A percentile compares a stretch with the other conserved stretches of the same genome.
phyloP scores from a whole-genome alignment of 1,140 invertebrate species.

The Antheraea mylitta region DNA sequence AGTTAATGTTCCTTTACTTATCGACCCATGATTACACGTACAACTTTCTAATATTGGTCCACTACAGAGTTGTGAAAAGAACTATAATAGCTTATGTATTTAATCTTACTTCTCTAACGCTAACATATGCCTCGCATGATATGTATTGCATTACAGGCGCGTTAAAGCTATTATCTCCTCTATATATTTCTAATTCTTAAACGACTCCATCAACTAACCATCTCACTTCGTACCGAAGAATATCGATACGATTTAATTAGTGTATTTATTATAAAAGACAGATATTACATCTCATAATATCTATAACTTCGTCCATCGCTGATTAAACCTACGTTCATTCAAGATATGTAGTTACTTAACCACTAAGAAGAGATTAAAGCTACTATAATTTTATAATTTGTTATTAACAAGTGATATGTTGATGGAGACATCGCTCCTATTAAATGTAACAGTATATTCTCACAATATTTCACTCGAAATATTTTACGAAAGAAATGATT shows the following conservation, averaged over 20 bases:
- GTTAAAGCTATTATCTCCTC: slow-evolving; percentile 49
- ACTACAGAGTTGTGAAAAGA: slow-evolving; percentile 73
- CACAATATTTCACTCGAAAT: slow-evolving; percentile 43
- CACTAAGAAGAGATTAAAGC: slow-evolving; percentile 67
- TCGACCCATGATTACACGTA: slow-evolving; percentile 52
- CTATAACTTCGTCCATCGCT: slow-evolving; percentile 21
- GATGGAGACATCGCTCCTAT: slow-evolving; percentile 68
- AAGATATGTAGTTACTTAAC: slow-evolving; percentile 73
- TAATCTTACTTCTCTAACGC: slow-evolving; percentile 63
- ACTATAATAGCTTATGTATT: slow-evolving; percentile 52
- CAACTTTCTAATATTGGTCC: slow-evolving; percentile 79
- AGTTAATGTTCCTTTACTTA: neutral
- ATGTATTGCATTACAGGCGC: slow-evolving; percentile 75
- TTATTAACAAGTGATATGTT: slow-evolving; percentile 78
- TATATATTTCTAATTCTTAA: neutral
- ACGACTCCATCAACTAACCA: neutral
- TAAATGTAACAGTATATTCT: slow-evolving; percentile 58
- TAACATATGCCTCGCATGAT: slow-evolving; percentile 75
- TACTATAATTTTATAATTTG: slow-evolving; percentile 64
- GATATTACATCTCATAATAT: neutral
- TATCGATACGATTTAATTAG: neutral
- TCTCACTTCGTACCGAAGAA: neutral
- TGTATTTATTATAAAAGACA: neutral
- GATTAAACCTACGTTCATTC: slow-evolving; percentile 31
- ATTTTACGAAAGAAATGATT: slow-evolving; percentile 23